Conservation (phyloP, 2,113 vertebrate species). For the Podiceps cristatus region DNA sequence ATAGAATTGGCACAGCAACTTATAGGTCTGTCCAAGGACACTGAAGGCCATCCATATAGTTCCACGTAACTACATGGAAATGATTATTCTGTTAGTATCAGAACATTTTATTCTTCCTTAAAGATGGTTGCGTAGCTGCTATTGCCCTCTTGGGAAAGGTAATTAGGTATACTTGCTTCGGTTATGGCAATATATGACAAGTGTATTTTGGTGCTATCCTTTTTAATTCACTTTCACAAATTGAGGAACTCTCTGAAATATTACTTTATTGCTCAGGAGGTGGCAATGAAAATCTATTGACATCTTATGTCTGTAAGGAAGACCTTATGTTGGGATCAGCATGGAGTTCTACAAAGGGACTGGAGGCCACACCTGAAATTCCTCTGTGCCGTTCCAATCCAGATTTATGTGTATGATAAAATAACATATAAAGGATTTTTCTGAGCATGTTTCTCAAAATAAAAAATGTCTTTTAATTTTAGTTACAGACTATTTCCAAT, state of each 20-base stretch:
- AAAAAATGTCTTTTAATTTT: neutral
- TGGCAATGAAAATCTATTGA: neutral
- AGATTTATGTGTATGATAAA: neutral
- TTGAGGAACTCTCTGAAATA: neutral
- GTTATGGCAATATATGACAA: neutral
- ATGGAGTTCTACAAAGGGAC: neutral
- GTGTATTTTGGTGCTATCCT: neutral
- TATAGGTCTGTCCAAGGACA: neutral
- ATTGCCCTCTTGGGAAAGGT: neutral
- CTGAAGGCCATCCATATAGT: neutral
- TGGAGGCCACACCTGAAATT: neutral
- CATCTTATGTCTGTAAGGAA: neutral
- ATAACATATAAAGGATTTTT: neutral
- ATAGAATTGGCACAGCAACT: neutral
- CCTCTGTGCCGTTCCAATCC: neutral
- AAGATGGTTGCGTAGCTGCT: neutral
- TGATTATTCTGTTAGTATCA: neutral
- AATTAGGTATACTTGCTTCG: neutral
- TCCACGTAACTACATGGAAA: neutral
- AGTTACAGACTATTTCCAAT: neutral
- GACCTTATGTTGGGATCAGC: neutral
- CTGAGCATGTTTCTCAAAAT: neutral
- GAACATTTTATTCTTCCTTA: neutral
- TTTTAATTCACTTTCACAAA: neutral
- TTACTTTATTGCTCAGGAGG: neutral